These are phyloP conservation scores for Liasis olivaceus DNA, from an alignment of 2,797 vertebrate species.

Conservation along the genomic window DNA sequence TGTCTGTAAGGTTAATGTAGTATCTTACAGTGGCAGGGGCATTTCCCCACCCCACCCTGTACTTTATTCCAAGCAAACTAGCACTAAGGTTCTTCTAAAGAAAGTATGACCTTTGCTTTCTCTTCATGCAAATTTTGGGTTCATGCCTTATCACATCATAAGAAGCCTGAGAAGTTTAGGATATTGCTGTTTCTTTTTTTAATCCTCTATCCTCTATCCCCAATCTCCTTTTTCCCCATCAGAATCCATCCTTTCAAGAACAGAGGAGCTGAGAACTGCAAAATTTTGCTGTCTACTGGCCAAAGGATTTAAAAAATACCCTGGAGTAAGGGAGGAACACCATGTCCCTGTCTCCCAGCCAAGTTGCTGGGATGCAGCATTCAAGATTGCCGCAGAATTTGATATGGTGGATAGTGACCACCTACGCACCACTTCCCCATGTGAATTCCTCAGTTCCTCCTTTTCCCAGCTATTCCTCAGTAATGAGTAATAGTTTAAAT, in stretches of 20 bases:
- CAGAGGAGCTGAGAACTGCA: neutral
- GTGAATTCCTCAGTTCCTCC: neutral
- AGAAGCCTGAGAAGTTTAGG: neutral
- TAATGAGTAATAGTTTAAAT: neutral
- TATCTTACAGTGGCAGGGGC: neutral
- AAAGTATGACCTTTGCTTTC: neutral
- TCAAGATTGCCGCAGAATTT: neutral
- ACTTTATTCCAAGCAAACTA: constrained; percentile 1
- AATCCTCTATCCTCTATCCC: neutral
- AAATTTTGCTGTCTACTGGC: neutral
- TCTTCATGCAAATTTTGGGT: neutral
- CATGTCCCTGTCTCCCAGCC: neutral
- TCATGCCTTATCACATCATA: neutral
- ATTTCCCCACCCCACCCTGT: neutral
- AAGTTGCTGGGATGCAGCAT: neutral
- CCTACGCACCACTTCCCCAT: constrained; percentile 7
- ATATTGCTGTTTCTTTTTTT: neutral
- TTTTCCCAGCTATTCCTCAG: neutral
- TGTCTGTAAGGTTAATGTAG: neutral
- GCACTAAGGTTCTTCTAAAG: neutral
- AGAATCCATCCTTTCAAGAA: neutral
- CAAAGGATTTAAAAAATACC: neutral
- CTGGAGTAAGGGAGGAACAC: neutral
- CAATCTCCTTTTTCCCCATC: neutral
- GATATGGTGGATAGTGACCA: neutral